phyloP scores from a whole-genome alignment of 2,113 vertebrate species.

The Passer montanus region DNA sequence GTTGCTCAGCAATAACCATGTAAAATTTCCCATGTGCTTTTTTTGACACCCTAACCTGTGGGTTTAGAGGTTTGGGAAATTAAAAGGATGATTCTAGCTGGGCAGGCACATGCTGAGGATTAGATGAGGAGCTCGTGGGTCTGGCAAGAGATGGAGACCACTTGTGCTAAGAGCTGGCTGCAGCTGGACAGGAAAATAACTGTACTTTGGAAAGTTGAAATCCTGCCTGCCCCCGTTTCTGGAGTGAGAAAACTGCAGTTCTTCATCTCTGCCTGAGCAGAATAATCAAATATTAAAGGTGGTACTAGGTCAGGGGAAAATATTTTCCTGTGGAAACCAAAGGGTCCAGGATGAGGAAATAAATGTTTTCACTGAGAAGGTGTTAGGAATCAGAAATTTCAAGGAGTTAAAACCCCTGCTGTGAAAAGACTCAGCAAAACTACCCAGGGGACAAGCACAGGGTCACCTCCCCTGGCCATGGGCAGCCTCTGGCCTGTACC shows the following conservation, averaged over 20 bases:
- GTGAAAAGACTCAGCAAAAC: neutral
- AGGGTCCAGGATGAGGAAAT: neutral
- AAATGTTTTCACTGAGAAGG: neutral
- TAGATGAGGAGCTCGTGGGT: neutral
- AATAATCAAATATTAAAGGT: neutral
- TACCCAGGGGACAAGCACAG: fast-evolving
- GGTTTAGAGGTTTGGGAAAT: neutral
- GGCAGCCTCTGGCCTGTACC: neutral
- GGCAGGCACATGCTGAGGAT: neutral
- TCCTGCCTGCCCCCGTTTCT: neutral
- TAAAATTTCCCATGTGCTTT: neutral
- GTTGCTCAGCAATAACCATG: neutral
- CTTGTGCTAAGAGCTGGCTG: neutral
- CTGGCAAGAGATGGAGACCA: neutral
- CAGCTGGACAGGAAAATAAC: neutral
- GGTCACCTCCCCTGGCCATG: neutral
- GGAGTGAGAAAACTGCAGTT: neutral
- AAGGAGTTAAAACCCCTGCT: neutral
- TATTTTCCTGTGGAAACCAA: neutral
- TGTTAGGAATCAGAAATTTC: neutral
- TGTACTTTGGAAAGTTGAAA: neutral
- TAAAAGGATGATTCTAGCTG: neutral
- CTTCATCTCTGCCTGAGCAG: neutral
- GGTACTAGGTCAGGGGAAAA: neutral
- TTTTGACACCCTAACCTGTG: neutral